These are phyloP conservation scores for Astatotilapia flaviijosephi DNA, from an alignment of 2,113 vertebrate genomes.

Conservation along the genomic window DNA sequence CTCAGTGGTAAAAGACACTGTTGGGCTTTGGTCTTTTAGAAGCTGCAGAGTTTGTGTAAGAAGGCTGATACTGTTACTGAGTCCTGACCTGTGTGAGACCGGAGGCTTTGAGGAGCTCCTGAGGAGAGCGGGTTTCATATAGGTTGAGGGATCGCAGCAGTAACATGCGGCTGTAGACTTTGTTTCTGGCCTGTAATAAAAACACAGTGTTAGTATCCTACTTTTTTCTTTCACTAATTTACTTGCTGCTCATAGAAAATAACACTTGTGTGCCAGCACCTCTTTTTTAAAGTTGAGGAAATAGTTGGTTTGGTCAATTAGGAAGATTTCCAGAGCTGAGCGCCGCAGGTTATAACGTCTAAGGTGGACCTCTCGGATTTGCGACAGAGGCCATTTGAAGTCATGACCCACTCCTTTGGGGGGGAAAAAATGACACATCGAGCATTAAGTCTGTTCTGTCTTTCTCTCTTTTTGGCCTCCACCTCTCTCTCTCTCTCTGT, in stretches of 20 bases:
- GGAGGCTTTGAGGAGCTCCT: conserved; percentile 90
- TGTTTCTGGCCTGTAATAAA: conserved; percentile 82
- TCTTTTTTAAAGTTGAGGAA: conserved; percentile 98
- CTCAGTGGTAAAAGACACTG: not conserved
- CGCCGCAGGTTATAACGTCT: conserved; percentile 91
- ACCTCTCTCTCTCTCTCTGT: not conserved
- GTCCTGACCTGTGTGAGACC: conserved; percentile 87
- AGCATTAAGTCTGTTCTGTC: not conserved
- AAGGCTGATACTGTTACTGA: not conserved
- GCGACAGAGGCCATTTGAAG: conserved; percentile 94
- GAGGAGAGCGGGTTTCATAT: conserved; percentile 86
- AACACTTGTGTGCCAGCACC: conserved; percentile 57
- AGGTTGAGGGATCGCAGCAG: conserved; percentile 85
- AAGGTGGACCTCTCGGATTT: conserved; percentile 92
- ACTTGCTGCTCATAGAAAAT: not conserved
- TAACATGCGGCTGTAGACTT: conserved; percentile 87
- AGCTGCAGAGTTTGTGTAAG: not conserved
- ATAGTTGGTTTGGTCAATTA: conserved; percentile 95
- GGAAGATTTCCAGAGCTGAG: conserved; percentile 95
- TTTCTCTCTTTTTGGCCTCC: not conserved
- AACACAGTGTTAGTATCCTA: not conserved
- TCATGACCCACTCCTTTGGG: conserved; percentile 85
- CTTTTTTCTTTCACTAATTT: not conserved
- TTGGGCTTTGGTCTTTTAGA: not conserved
- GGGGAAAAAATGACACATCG: not conserved